Evolutionary conservation across 2,113 vertebrate genomes (phyloP), one percentile per base, ranked within the genome.

Genomic region (Nyctibius bracteatus): DNA sequence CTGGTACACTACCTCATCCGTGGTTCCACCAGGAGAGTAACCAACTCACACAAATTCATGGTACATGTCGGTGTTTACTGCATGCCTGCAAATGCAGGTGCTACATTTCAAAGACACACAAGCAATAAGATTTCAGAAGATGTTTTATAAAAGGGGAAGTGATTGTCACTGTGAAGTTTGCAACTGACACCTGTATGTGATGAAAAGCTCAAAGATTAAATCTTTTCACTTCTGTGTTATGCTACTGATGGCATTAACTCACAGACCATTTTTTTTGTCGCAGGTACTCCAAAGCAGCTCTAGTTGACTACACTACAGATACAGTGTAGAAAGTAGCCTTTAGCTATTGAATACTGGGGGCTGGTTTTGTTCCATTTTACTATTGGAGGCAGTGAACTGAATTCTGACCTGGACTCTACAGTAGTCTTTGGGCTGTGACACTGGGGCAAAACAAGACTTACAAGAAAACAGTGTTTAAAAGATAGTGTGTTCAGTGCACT

Each of bases 161-260:
- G 67, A 84, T 51, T 2, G 1, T 61, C 81, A 63, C 33, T 2
- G 59, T 52, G 57, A 83, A 89, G 24, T 79, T 93, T 88, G 54
- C 55, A 80, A 75, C 51, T 89, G 80, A 82, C 41, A 85, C 37
- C 14, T 15, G 14, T 16, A 62, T 57, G 9, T 72, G 67, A 91
- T 70, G 25, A 71, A 90, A 94, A 95, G 31, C 49, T 96, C n/a
- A 73, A 83, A 94, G 79, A 88, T 19, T 7, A 91, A 93, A 59
- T 58, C 61, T 83, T 71, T 80, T 47, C 30, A 51, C 35, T 61
- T 59, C 31, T 43, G 12, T 39, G 62, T 81, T 72, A 68, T 24
- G 5, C 51, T 28, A 83, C 14, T 43, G 52, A 78, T 84, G n/a
- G 22, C 12, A 89, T 19, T 86, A 73, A 89, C 67, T 81, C 85